phyloP scores from a whole-genome alignment of 1,140 invertebrate species.

The Drosophila eugracilis region DNA sequence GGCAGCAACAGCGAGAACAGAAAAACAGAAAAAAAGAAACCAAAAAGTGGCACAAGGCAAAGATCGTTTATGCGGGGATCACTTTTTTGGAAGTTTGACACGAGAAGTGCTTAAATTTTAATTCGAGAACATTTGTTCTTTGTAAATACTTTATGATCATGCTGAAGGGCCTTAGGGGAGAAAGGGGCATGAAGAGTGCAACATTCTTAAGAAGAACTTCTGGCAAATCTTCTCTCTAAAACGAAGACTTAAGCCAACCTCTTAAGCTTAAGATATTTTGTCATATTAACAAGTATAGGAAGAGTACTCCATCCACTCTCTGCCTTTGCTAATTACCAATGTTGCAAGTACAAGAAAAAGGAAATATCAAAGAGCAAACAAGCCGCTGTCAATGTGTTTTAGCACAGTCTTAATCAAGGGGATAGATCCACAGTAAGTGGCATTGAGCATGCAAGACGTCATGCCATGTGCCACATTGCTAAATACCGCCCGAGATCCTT shows the following conservation, averaged over 20 bases:
- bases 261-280: too few species aligned
- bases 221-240: too few species aligned
- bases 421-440: conserved; percentile 1
- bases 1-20: background rate
- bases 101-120: too few species aligned
- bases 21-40: too few species aligned
- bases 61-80: background rate
- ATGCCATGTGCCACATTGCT: background rate
- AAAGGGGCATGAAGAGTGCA: too few species aligned
- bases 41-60: conserved; percentile 7
- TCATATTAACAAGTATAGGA: too few species aligned
- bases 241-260: too few species aligned
- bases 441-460: conserved; percentile 12
- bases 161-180: too few species aligned
- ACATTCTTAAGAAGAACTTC: too few species aligned
- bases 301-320: too few species aligned
- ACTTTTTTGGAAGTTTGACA: background rate
- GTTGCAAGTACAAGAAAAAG: background rate
- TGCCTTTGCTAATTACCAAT: background rate
- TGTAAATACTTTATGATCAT: too few species aligned
- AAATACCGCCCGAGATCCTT: background rate
- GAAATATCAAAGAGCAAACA: background rate
- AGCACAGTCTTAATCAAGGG: conserved; percentile 13
- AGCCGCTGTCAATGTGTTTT: background rate
- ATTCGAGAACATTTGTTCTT: too few species aligned